A percentile compares a stretch with the other conserved stretches of the same genome.
phyloP scores from a whole-genome alignment of 2,113 vertebrate genomes.

The Gavia stellata region DNA sequence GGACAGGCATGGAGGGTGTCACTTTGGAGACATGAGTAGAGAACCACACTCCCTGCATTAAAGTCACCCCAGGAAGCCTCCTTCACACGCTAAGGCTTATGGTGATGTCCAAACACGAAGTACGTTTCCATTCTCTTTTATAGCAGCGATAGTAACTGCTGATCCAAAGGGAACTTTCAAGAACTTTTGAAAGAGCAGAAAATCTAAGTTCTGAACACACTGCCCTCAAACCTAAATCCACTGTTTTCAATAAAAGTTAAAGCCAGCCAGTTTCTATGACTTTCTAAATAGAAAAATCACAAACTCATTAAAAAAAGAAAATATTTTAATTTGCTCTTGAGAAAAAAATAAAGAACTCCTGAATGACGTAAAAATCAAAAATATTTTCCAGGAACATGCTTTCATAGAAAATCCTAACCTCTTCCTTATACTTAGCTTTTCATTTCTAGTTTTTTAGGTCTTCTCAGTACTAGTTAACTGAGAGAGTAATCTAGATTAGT shows the following conservation, averaged over 20 bases:
- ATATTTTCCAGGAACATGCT: background rate
- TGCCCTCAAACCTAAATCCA: background rate
- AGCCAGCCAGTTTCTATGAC: background rate
- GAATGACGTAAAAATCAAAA: background rate
- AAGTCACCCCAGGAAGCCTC: background rate
- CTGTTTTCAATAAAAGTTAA: background rate
- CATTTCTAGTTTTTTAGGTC: background rate
- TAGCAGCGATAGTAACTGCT: background rate
- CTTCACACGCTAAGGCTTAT: background rate
- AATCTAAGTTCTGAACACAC: background rate
- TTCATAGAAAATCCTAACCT: background rate
- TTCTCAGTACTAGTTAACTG: background rate
- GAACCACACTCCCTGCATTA: rapidly evolving
- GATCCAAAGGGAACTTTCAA: background rate
- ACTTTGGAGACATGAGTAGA: background rate
- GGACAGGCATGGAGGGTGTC: rapidly evolving
- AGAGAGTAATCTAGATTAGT: background rate
- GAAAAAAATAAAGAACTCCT: background rate
- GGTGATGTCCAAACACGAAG: background rate
- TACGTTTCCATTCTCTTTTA: background rate
- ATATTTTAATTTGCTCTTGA: background rate
- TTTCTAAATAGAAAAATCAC: background rate
- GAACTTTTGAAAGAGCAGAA: background rate
- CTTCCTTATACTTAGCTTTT: background rate
- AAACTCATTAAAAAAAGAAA: background rate